phyloP scores from a whole-genome alignment of 2,113 vertebrate genomes.

The Grantiella picta region DNA sequence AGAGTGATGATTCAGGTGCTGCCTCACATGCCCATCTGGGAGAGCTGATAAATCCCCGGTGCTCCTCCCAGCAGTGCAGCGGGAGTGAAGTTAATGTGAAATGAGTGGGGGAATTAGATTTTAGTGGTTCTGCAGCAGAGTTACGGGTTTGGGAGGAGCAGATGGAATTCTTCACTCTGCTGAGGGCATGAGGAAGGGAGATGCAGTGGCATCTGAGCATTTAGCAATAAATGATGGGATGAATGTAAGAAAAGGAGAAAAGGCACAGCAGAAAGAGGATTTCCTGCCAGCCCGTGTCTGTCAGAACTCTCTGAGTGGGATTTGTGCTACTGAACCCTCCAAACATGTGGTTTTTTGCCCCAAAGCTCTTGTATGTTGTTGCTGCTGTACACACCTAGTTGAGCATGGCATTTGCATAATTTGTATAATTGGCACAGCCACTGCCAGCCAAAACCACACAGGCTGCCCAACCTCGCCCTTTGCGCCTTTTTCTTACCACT shows the following conservation, averaged over 20 bases:
- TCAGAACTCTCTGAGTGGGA: neutral
- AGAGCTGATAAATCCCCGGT: neutral
- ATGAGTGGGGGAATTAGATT: neutral
- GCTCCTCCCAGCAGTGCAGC: neutral
- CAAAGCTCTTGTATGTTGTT: neutral
- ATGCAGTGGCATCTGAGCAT: neutral
- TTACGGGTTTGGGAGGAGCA: accelerated
- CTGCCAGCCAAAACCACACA: neutral
- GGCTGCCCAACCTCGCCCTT: neutral
- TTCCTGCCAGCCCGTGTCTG: neutral
- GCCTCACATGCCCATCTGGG: neutral
- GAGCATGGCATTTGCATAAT: neutral
- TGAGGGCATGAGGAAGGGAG: accelerated
- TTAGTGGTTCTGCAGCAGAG: neutral
- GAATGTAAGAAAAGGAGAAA: neutral
- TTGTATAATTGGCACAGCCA: neutral
- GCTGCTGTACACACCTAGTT: neutral
- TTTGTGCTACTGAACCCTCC: neutral
- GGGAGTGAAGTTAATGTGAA: neutral
- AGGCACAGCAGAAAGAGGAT: neutral
- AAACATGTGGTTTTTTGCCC: neutral
- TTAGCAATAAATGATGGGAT: neutral
- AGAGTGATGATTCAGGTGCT: neutral
- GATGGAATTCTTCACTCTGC: accelerated
- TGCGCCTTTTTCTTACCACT: neutral